Evolutionary conservation across 92 coral and sea anemone species (phyloP).

Genomic region (Parazoanthus darwini): DNA sequence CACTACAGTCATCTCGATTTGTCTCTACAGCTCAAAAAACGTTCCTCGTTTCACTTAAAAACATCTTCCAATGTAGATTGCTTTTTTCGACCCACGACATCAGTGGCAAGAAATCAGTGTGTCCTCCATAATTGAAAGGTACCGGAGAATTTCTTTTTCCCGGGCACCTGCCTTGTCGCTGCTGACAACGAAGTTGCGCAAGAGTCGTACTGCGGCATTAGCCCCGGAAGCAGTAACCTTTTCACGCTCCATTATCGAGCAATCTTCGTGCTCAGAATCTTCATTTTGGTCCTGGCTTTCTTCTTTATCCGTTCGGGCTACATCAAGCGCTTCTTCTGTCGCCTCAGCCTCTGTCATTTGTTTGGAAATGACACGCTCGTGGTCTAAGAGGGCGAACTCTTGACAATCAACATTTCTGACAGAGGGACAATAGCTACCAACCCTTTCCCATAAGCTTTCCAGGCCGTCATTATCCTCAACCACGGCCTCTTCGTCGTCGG

Average conservation of each 20-base stretch:
- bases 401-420: conserved; percentile 17
- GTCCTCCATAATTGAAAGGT: background rate
- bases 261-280: conserved; percentile 16
- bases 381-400: conserved; percentile 12
- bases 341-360: conserved; percentile 32
- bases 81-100: conserved; percentile 40
- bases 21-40: too few relatives aligned
- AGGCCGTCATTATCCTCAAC: conserved; percentile 11
- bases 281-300: conserved; percentile 32
- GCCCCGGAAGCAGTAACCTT: conserved; percentile 19
- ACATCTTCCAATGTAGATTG: conserved; percentile 43
- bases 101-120: conserved; percentile 36
- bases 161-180: conserved; percentile 20
- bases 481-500: conserved; percentile 23
- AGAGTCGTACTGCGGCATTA: conserved; percentile 29
- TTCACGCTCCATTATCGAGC: conserved; percentile 19
- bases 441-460: conserved; percentile 20
- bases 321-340: conserved; percentile 37
- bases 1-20: too few relatives aligned
- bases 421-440: conserved; percentile 17
- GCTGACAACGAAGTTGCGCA: conserved; percentile 33
- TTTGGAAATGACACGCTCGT: conserved; percentile 11
- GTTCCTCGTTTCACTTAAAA: too few relatives aligned
- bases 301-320: background rate
- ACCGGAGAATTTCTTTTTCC: background rate